Evolutionary conservation across 2,888 invertebrate species (phyloP).

Genomic region (Drosophila suboccidentalis): DNA sequence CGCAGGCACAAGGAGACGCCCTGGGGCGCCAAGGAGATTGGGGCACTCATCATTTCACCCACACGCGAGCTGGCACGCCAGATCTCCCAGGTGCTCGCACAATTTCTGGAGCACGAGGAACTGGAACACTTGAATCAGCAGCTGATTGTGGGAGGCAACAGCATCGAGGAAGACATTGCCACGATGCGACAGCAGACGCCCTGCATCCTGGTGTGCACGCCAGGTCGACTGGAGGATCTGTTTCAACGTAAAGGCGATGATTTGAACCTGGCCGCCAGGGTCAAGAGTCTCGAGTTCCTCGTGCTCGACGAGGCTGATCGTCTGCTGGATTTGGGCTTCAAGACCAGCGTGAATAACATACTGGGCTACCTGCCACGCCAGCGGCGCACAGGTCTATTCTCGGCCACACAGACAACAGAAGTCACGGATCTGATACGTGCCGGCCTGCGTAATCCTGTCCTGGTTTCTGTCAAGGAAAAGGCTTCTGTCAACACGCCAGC

Average conservation of each 20-base stretch:
- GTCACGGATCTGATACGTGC: conserved; percentile 96
- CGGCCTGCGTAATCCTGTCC: conserved; percentile 96
- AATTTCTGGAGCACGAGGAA: conserved; percentile 87
- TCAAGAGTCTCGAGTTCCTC: conserved; percentile 95
- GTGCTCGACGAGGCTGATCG: conserved; percentile 99
- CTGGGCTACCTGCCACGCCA: conserved; percentile 96
- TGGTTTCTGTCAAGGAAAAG: conserved; percentile 96
- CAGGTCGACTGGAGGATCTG: conserved; percentile 96
- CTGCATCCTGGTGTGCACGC: conserved; percentile 97
- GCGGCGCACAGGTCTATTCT: conserved; percentile 98
- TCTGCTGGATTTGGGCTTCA: conserved; percentile 96
- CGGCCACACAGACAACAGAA: conserved; percentile 99
- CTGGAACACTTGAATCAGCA: conserved; percentile 87
- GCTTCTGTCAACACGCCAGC: conserved; percentile 90
- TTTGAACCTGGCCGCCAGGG: conserved; percentile 89
- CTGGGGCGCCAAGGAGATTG: conserved; percentile 91
- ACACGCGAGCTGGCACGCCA: conserved; percentile 98
- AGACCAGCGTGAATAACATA: conserved; percentile 90
- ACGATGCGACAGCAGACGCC: conserved; percentile 89
- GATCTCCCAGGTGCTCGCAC: conserved; percentile 89
- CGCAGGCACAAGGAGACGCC: conserved; percentile 88
- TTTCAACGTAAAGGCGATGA: conserved; percentile 90
- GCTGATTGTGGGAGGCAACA: conserved; percentile 93
- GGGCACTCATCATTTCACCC: conserved; percentile 96
- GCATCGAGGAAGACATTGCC: conserved; percentile 91